Base-by-base conservation (phyloP, 2,888 invertebrate genomes). In the Flexamia atlantica region DNA sequence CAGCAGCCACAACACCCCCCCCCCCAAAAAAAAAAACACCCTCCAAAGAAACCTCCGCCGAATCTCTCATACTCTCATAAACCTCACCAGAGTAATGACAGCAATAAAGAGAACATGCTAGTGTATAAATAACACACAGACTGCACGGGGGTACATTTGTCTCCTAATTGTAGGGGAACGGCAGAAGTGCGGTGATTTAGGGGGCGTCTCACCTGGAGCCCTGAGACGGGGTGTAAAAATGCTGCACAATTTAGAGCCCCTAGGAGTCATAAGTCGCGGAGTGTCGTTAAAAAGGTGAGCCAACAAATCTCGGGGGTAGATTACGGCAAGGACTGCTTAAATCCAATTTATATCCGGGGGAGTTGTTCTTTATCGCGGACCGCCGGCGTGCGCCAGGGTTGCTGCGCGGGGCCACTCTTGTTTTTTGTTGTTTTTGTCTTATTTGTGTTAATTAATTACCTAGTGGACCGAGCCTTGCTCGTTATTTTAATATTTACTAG, bases 341-440 rank as follows among this genome's bases (percentile, higher is more conserved):
- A 84, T 84, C 84, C 84, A 84, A 84, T 84, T 84, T 84, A 84
- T 84, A 84, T 81, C 81, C 70, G 57, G 74, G 81, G 83, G 30
- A 60, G 68, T 40, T 28, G 60, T 82, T 70, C 82, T 82, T 82
- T 82, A 82, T 82, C 70, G 82, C 64, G 12, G 28, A 17, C 36
- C 64, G 64, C 30, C 64, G 64, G 64, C 36, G 81, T 42, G 40
- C 40, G n/a, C 14, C 46, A 42, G 64, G 64, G 42, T 40, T n/a
- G 30, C 36, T 42, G 40, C 68, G 42, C 79, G 30, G 74, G 72
- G 40, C 53, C 70, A 53, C 72, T 57, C 28, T 74, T 74, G 46
- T 70, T 82, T 50, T n/a, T 60, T 40, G 70, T 46, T 50, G 30
- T 9, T 3, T 53, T 20, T 2, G 23, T 28, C 30, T 70, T 25